phyloP scores from a whole-genome alignment of 35 echinoderm and acorn worm species.

The Antedon bifida region DNA sequence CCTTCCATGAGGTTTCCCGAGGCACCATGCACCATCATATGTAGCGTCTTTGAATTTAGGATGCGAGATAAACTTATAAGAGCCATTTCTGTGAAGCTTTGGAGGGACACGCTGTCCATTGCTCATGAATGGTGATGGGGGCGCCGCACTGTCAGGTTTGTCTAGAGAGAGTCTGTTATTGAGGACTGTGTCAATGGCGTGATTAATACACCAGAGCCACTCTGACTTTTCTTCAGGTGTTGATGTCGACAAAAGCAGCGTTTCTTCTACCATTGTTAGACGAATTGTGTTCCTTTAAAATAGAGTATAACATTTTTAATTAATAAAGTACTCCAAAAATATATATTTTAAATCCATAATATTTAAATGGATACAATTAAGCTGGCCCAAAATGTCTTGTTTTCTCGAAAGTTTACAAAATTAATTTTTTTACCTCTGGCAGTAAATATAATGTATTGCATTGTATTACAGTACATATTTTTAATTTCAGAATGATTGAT shows the following conservation, averaged over 20 bases:
- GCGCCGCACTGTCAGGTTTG: neutral
- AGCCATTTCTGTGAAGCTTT: constrained; percentile 53
- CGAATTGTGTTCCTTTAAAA: constrained; percentile 65
- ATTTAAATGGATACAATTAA: no score
- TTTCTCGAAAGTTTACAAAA: neutral
- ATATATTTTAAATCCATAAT: no score
- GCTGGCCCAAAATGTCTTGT: neutral
- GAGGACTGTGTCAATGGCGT: constrained; percentile 65
- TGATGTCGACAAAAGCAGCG: constrained; percentile 32
- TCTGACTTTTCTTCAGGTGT: constrained; percentile 70
- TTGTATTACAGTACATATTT: no score
- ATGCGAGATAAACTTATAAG: constrained; percentile 39
- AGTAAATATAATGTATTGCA: no score
- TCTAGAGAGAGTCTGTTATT: constrained; percentile 11
- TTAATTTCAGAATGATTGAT: no score
- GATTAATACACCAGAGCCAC: constrained; percentile 88
- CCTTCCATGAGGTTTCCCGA: constrained; percentile 93
- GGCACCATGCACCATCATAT: constrained; percentile 80
- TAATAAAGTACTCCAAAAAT: no score
- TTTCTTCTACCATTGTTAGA: constrained; percentile 59
- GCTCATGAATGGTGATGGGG: constrained; percentile 14
- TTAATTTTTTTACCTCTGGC: no score
- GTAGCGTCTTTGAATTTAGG: constrained; percentile 55
- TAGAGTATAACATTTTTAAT: no score
- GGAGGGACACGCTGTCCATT: constrained; percentile 37